Percentiles rank a stretch among this genome's conserved stretches.
These are phyloP conservation scores for Myiotriccus ornatus DNA, from an alignment of 2,797 vertebrate genomes.

Conservation along the genomic window DNA sequence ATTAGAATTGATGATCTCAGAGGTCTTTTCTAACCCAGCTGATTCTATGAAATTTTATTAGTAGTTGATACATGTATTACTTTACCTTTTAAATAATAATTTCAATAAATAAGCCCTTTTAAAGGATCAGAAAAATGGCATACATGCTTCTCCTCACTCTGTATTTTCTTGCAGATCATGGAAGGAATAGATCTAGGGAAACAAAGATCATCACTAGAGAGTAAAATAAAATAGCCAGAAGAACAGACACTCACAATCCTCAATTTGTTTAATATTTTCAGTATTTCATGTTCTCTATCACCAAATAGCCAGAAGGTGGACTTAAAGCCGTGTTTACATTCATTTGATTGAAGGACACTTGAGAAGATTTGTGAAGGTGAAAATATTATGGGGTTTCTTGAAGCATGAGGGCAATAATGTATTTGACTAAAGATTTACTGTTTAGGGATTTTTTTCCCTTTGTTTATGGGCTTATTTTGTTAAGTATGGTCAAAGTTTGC, in stretches of 20 bases:
- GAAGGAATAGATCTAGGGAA: not conserved
- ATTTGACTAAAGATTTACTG: not conserved
- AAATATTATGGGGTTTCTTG: not conserved
- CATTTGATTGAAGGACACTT: not conserved
- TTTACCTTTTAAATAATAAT: not conserved
- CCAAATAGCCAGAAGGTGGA: not conserved
- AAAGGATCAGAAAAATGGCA: not conserved
- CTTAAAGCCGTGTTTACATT: not conserved
- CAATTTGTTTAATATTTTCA: not conserved
- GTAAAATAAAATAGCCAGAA: not conserved
- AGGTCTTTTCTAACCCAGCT: no score
- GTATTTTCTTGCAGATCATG: not conserved
- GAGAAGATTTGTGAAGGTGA: not conserved
- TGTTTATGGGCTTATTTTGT: not conserved
- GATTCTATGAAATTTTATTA: not conserved
- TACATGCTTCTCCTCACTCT: not conserved
- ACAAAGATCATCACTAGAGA: not conserved
- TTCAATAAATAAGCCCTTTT: not conserved
- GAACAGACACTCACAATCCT: not conserved
- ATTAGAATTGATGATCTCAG: not conserved
- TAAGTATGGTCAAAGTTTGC: not conserved
- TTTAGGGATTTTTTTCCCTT: not conserved
- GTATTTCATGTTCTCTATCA: not conserved
- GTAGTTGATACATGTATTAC: not conserved
- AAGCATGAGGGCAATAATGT: not conserved